Evolutionary conservation across 2,888 invertebrate genomes (phyloP).

Genomic region (Petrophora chlorosata): DNA sequence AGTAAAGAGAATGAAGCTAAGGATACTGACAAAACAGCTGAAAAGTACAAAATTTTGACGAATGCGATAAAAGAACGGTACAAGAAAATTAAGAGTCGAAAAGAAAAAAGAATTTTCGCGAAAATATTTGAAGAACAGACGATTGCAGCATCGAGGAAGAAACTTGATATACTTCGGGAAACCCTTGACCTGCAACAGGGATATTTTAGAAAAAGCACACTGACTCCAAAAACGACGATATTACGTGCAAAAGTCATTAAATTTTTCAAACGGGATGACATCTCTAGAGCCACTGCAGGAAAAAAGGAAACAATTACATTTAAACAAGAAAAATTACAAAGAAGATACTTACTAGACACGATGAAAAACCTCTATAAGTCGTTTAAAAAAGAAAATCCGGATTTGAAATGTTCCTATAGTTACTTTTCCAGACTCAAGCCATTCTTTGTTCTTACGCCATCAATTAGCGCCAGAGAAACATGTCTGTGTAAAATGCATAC

Average conservation of each 20-base stretch:
- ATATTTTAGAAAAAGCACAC: too few relatives aligned
- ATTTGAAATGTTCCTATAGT: slow-evolving; percentile 28
- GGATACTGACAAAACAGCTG: too few relatives aligned
- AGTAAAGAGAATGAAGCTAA: too few relatives aligned
- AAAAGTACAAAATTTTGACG: slow-evolving; percentile 6
- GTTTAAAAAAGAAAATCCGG: slow-evolving; percentile 31
- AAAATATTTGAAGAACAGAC: slow-evolving; percentile 13
- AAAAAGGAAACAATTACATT: slow-evolving; percentile 34
- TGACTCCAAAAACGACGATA: too few relatives aligned
- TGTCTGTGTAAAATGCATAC: slow-evolving; percentile 32
- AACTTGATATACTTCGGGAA: not conserved
- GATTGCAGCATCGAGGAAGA: not conserved
- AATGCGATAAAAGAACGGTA: slow-evolving; percentile 27
- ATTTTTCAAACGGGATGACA: slow-evolving; percentile 34
- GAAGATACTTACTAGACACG: slow-evolving; percentile 30
- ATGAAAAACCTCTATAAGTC: slow-evolving; percentile 28
- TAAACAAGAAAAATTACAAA: slow-evolving; percentile 25
- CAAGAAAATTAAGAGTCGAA: slow-evolving; percentile 18
- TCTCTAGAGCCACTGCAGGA: slow-evolving; percentile 33
- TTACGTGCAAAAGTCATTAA: too few relatives aligned
- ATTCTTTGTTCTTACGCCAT: slow-evolving; percentile 28
- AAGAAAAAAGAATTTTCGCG: slow-evolving; percentile 15
- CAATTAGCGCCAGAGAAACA: slow-evolving; percentile 30
- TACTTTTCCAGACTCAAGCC: slow-evolving; percentile 32
- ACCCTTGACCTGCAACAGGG: not conserved